phyloP scores from a whole-genome alignment of 1,140 invertebrate species.

The Epicauta chinensis region DNA sequence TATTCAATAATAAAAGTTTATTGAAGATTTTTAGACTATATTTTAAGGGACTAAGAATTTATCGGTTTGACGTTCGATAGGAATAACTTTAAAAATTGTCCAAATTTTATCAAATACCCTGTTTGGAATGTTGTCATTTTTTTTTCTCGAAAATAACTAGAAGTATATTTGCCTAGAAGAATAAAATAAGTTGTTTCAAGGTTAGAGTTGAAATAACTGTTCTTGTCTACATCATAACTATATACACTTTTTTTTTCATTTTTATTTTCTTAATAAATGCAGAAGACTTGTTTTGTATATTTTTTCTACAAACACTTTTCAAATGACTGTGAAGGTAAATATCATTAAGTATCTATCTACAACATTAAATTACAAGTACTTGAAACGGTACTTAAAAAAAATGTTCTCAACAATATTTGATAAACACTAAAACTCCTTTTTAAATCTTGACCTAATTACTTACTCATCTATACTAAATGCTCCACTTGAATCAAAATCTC shows the following conservation, averaged over 20 bases:
- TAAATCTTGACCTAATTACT: too few species aligned
- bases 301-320: slow-evolving; percentile 6
- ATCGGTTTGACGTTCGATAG: slow-evolving; percentile 2
- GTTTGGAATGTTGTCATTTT: slow-evolving; percentile 15
- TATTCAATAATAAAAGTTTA: slow-evolving; percentile 16
- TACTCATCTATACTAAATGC: too few species aligned
- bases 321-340: slow-evolving; percentile 9
- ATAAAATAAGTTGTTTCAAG: slow-evolving; percentile 13
- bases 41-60: slow-evolving; percentile 12
- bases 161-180: slow-evolving; percentile 14
- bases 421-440: not conserved
- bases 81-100: slow-evolving; percentile 10
- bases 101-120: slow-evolving; percentile 3
- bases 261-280: slow-evolving; percentile 7
- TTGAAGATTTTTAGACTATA: slow-evolving; percentile 4
- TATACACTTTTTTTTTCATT: too few species aligned
- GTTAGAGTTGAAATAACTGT: slow-evolving; percentile 17
- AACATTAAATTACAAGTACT: slow-evolving; percentile 6
- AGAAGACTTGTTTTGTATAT: slow-evolving; percentile 16
- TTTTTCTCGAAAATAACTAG: slow-evolving; percentile 11
- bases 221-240: slow-evolving; percentile 15
- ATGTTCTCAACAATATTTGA: slow-evolving; percentile 2
- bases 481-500: too few species aligned
- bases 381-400: not conserved
- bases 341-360: slow-evolving; percentile 7